phyloP scores from a whole-genome alignment of 2,113 vertebrate species.

The Ictalurus furcatus region DNA sequence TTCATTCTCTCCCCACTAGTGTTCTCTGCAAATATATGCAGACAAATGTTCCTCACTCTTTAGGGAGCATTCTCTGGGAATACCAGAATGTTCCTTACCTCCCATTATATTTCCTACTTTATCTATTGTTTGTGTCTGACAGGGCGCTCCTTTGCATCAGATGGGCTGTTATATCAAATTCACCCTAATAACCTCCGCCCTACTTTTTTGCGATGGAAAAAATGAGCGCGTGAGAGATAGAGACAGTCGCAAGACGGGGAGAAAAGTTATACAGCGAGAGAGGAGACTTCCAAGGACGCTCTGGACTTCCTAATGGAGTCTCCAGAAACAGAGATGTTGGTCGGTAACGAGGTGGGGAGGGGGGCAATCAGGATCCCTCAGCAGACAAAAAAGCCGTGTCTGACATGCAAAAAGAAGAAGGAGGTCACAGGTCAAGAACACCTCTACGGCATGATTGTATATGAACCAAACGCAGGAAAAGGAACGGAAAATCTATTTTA shows the following conservation, averaged over 20 bases:
- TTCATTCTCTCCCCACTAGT: slow-evolving; percentile 59
- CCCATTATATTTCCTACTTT: slow-evolving; percentile 65
- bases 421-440: slow-evolving; percentile 61
- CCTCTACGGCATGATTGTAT: background rate
- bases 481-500: background rate
- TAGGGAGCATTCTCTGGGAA: slow-evolving; percentile 73
- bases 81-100: slow-evolving; percentile 68
- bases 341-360: slow-evolving; percentile 52
- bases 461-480: too few relatives aligned
- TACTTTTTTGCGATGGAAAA: slow-evolving; percentile 65
- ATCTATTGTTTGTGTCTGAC: slow-evolving; percentile 78
- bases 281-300: slow-evolving; percentile 76
- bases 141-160: slow-evolving; percentile 71
- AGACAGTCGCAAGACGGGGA: slow-evolving; percentile 62
- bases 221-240: slow-evolving; percentile 41
- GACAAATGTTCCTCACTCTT: slow-evolving; percentile 71
- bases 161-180: slow-evolving; percentile 75
- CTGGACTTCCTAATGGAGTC: slow-evolving; percentile 71
- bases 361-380: slow-evolving; percentile 52
- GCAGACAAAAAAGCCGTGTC: slow-evolving; percentile 52
- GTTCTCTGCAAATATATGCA: slow-evolving; percentile 66
- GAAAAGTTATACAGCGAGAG: slow-evolving; percentile 65
- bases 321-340: slow-evolving; percentile 61
- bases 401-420: slow-evolving; percentile 38
- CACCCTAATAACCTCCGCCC: slow-evolving; percentile 74